Evolutionary conservation across 2,797 vertebrate genomes (phyloP), one percentile per base, ranked within the genome.

Genomic region (Coregonus ussuriensis): DNA sequence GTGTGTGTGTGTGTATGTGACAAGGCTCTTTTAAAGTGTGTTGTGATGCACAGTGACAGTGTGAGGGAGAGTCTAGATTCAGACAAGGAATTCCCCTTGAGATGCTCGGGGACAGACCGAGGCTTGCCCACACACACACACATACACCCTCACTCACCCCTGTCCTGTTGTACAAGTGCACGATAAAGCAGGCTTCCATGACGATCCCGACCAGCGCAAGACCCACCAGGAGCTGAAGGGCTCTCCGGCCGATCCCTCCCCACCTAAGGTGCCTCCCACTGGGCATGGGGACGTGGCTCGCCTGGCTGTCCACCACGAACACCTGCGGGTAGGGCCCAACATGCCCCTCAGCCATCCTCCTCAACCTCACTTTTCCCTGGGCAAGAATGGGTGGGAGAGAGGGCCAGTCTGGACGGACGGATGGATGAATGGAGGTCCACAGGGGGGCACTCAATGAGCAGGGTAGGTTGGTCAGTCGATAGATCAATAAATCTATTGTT

Each of bases 251-350:
- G 0, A 5, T 16, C 51, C 41, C 71, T 2, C 33, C 18, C 85
- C 87, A 82, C 54, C 72, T 62, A 0, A 29, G 25, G 59, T 68
- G 88, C 76, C 35, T 88, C 4, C 2, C 18, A 0, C 15, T 4
- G 25, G 87, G 85, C 53, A 72, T 1, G 0, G 75, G 69, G 14
- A 72, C 9, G 4, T 75, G 83, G 71, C 51, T 75, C 4, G 87
- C 85, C 29, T 86, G 89, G 29, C 78, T 88, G 83, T 93, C 92
- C 65, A 93, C 90, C 74, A 92, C 90, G 80, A 93, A 93, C 69
- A 93, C 86, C 75, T 92, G 91, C 0, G 91, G 93, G 33, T 29
- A 71, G 53, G 72, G 14, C 21, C 72, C 80, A n/a, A 33, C 67
- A 0, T 14, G 18, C 0, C 66, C 81, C 71, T 92, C 91, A 68